Percentiles rank a stretch among this genome's conserved stretches.
Evolutionary conservation across 1,140 invertebrate genomes (phyloP).

Genomic region (Probaryconus sp.): DNA sequence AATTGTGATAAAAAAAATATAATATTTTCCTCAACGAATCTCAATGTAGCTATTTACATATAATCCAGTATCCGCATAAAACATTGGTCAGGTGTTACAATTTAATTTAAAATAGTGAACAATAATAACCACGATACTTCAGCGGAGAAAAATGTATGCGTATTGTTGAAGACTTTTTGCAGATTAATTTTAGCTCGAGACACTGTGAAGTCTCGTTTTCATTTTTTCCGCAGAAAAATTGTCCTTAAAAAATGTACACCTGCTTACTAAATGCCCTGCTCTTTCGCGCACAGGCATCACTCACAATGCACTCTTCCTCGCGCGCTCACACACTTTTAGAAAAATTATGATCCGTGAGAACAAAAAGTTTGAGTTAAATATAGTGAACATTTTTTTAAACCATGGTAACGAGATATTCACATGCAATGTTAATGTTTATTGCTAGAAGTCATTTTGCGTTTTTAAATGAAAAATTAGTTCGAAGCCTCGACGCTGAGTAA

Average conservation of each 20-base stretch:
- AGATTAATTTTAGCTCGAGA: conserved; percentile 36
- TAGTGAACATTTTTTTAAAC: conserved; percentile 23
- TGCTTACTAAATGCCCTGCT: conserved; percentile 37
- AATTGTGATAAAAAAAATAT: too few relatives aligned
- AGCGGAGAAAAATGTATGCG: conserved; percentile 21
- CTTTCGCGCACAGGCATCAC: conserved; percentile 30
- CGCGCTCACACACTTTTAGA: conserved; percentile 4
- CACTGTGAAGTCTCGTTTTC: conserved; percentile 30
- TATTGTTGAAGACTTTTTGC: conserved; percentile 41
- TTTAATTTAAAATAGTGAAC: conserved; percentile 44
- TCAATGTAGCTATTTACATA: too few relatives aligned
- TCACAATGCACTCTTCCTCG: conserved; percentile 32
- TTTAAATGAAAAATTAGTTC: not conserved
- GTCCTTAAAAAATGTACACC: conserved; percentile 54
- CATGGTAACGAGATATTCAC: not conserved
- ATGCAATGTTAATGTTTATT: too few relatives aligned
- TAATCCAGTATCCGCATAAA: too few relatives aligned
- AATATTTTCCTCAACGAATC: too few relatives aligned
- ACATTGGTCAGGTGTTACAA: conserved; percentile 33
- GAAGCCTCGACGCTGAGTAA: too few relatives aligned
- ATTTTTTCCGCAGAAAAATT: conserved; percentile 37
- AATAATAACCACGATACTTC: conserved; percentile 36
- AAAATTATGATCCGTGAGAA: conserved; percentile 30
- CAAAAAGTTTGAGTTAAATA: conserved; percentile 19
- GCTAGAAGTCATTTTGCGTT: too few relatives aligned